A percentile compares a stretch with the other conserved stretches of the same genome.
These are phyloP conservation scores for Oceanodroma leucorhoa DNA, from an alignment of 2,797 vertebrate genomes.

Conservation along the genomic window DNA sequence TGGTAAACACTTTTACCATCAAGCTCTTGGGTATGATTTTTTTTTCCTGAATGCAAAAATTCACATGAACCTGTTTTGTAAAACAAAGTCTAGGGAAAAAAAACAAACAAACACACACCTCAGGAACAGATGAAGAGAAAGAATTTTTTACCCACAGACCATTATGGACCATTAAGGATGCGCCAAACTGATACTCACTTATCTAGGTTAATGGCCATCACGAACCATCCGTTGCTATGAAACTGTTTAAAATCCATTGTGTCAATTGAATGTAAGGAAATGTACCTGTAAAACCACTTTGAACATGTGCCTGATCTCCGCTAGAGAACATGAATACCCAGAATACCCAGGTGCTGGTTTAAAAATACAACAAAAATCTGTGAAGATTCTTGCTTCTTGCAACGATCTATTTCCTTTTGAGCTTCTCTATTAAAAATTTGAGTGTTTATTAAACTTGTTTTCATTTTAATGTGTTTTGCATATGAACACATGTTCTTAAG, in stretches of 20 bases:
- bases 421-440: neutral
- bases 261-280: conserved; percentile 39
- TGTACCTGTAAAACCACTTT: conserved; percentile 33
- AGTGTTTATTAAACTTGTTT: neutral
- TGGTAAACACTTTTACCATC: neutral
- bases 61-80: neutral
- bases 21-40: neutral
- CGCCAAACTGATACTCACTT: conserved; percentile 11
- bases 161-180: neutral
- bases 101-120: neutral
- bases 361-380: neutral
- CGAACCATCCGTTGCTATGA: conserved; percentile 37
- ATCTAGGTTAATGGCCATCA: conserved; percentile 45
- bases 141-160: neutral
- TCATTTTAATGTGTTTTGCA: neutral
- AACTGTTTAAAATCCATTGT: conserved; percentile 57
- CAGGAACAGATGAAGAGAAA: neutral
- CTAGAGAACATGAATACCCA: neutral
- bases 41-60: neutral
- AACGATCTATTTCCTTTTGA: neutral
- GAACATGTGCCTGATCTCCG: neutral
- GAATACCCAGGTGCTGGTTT: neutral
- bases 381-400: neutral
- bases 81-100: neutral
- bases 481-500: neutral